Conservation (phyloP, 2,113 vertebrate genomes). For the Lathamus discolor region DNA sequence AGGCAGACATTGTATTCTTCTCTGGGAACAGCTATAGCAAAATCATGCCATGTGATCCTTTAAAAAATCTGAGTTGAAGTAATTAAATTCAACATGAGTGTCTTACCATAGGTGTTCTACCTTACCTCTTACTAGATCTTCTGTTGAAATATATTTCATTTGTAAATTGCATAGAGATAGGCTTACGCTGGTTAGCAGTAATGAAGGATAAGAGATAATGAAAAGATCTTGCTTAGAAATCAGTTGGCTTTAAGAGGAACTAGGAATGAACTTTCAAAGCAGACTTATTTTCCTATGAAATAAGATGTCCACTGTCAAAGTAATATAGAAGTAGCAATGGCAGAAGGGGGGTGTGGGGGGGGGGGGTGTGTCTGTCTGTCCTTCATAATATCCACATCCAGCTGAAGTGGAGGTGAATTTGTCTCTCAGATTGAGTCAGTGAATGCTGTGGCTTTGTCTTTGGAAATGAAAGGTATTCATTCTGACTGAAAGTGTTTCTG, state of each 20-base stretch:
- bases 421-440: not conserved
- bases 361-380: not conserved
- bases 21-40: not conserved
- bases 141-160: not conserved
- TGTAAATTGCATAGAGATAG: not conserved
- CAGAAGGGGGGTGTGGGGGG: not conserved
- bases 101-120: not conserved
- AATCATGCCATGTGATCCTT: not conserved
- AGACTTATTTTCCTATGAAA: not conserved
- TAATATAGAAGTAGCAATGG: not conserved
- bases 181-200: not conserved
- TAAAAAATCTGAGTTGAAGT: not conserved
- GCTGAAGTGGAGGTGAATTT: not conserved
- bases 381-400: not conserved
- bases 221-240: slow-evolving; percentile 2
- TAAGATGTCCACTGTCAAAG: not conserved
- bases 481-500: not conserved
- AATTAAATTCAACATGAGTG: not conserved
- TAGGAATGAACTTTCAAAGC: not conserved
- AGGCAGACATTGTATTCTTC: not conserved
- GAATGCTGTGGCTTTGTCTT: not conserved
- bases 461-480: not conserved
- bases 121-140: not conserved
- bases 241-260: not conserved
- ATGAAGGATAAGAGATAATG: not conserved